A percentile compares a stretch with the other conserved stretches of the same genome.
Evolutionary conservation across 1,140 invertebrate species (phyloP).

Genomic region (Ceratitis capitata): DNA sequence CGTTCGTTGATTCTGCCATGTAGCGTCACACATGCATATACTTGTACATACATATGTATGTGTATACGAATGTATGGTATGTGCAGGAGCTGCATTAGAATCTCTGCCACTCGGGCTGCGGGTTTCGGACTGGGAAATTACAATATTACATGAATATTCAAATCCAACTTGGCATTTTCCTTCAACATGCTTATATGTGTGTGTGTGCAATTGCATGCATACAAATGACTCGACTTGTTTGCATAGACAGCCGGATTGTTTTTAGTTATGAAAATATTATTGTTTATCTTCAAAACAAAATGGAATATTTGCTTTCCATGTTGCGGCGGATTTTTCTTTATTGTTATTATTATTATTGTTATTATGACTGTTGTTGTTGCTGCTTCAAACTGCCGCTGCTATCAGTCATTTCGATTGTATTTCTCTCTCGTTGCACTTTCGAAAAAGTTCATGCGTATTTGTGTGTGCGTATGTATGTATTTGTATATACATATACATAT

Average conservation of each 20-base stretch:
- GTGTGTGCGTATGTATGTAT: background rate
- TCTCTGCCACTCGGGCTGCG: background rate
- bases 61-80: background rate
- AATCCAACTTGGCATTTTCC: background rate
- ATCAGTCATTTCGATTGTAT: background rate
- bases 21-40: background rate
- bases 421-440: background rate
- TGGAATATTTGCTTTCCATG: background rate
- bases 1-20: background rate
- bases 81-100: background rate
- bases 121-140: background rate
- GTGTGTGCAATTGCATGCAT: background rate
- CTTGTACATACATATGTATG: background rate
- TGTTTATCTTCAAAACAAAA: constrained; percentile 31
- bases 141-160: constrained; percentile 32
- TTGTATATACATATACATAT: background rate
- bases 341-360: background rate
- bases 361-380: background rate
- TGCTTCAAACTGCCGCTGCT: background rate
- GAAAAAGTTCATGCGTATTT: background rate
- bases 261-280: constrained; percentile 38
- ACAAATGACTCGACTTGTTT: background rate
- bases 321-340: background rate
- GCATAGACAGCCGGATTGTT: constrained; percentile 22
- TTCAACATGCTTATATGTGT: background rate